A percentile compares a stretch with the other conserved stretches of the same genome.
Conservation (phyloP, 2,888 invertebrate species). For the Agrilus mali region DNA sequence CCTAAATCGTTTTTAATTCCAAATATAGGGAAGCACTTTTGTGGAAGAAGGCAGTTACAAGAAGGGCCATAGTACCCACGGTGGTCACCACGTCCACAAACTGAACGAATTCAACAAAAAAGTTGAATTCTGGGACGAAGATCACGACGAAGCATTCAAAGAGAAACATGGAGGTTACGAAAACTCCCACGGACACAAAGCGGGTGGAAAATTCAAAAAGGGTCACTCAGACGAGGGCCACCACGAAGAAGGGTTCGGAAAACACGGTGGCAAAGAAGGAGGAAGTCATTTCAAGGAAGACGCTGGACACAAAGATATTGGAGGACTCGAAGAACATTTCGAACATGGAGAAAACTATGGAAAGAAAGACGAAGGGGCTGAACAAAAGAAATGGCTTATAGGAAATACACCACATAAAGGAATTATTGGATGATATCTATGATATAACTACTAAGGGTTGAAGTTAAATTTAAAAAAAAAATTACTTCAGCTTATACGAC, state of each 20-base stretch:
- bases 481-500: too few species aligned
- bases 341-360: constrained; percentile 54
- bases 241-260: constrained; percentile 55
- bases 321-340: constrained; percentile 57
- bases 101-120: constrained; percentile 70
- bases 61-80: constrained; percentile 70
- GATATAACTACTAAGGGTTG: too few species aligned
- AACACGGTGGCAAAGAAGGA: constrained; percentile 61
- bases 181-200: constrained; percentile 58
- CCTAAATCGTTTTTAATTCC: too few species aligned
- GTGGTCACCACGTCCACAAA: constrained; percentile 68
- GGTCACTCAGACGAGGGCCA: constrained; percentile 56
- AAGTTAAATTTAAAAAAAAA: too few species aligned
- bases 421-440: too few species aligned
- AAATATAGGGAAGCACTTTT: constrained; percentile 43
- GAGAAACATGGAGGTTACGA: constrained; percentile 65
- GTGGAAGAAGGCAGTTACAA: constrained; percentile 59
- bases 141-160: constrained; percentile 62
- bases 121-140: constrained; percentile 68
- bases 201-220: constrained; percentile 59
- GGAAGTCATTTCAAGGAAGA: constrained; percentile 61
- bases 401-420: too few species aligned
- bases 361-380: constrained; percentile 58
- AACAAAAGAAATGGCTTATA: constrained; percentile 41
- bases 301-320: constrained; percentile 58